A percentile compares a stretch with the other conserved stretches of the same genome.
phyloP scores from a whole-genome alignment of 2,888 invertebrate species.

The Harpalus rufipes region DNA sequence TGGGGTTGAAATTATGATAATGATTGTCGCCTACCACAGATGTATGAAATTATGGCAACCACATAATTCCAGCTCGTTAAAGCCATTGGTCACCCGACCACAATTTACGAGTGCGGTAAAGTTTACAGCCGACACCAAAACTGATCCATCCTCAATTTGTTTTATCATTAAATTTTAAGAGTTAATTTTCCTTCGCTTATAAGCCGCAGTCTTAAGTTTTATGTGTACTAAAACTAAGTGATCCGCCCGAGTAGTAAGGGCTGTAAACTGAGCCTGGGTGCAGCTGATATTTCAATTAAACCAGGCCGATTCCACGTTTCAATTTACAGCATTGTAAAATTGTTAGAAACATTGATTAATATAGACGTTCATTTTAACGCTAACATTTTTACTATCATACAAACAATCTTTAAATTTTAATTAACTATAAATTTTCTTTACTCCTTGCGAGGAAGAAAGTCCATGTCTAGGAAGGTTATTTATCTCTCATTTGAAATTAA shows the following conservation, averaged over 20 bases:
- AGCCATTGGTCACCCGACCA: slow-evolving; percentile 34
- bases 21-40: neutral
- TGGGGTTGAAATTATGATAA: neutral
- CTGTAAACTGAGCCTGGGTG: slow-evolving; percentile 1
- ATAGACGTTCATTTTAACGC: neutral
- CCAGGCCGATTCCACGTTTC: neutral
- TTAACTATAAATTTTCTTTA: too few relatives aligned
- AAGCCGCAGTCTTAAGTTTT: slow-evolving; percentile 54
- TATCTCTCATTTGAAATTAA: too few relatives aligned
- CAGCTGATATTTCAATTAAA: slow-evolving; percentile 52
- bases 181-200: slow-evolving; percentile 58
- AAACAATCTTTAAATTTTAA: neutral
- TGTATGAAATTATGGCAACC: neutral
- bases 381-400: neutral
- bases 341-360: neutral
- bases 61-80: neutral
- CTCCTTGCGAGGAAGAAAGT: too few relatives aligned
- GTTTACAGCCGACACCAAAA: slow-evolving; percentile 18
- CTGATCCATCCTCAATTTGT: slow-evolving; percentile 61
- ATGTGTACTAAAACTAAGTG: slow-evolving; percentile 61
- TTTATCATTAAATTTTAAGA: slow-evolving; percentile 65
- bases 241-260: slow-evolving; percentile 12
- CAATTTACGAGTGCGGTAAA: slow-evolving; percentile 26
- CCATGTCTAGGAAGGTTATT: too few relatives aligned
- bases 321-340: neutral